A percentile compares a stretch with the other conserved stretches of the same genome.
These are phyloP conservation scores for Ochotona princeps DNA, from an alignment of 2,113 vertebrate genomes.

Conservation along the genomic window DNA sequence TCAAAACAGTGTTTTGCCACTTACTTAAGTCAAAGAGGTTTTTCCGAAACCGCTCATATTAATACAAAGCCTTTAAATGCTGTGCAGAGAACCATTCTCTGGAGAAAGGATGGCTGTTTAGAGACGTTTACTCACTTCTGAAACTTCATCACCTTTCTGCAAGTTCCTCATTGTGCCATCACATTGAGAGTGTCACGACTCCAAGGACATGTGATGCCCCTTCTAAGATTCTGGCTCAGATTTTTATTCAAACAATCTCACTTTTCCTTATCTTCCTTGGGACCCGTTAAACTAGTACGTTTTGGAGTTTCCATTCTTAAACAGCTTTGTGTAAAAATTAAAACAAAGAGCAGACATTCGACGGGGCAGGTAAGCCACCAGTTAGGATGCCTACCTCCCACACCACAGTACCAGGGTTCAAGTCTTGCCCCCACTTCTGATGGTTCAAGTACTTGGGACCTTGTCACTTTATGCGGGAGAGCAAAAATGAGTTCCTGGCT, in stretches of 20 bases:
- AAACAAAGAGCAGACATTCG: not conserved
- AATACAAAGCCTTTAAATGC: constrained; percentile 16
- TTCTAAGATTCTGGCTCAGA: not conserved
- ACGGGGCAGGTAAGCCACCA: no score
- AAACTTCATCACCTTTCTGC: not conserved
- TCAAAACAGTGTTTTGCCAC: constrained; percentile 57
- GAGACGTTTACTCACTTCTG: not conserved
- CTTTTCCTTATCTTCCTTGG: not conserved
- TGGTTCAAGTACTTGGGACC: no score
- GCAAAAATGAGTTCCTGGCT: no score
- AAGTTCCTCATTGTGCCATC: not conserved
- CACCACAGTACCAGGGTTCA: no score
- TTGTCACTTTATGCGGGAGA: no score
- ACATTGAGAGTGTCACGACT: not conserved
- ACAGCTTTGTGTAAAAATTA: not conserved
- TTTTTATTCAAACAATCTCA: constrained; percentile 30
- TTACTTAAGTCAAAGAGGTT: constrained; percentile 50
- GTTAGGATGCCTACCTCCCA: no score
- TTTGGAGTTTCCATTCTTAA: not conserved
- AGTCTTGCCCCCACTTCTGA: no score
- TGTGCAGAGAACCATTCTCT: not conserved
- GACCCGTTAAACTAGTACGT: not conserved
- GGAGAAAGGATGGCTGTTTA: not conserved
- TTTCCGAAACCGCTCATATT: constrained; percentile 50
- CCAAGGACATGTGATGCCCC: not conserved